Evolutionary conservation across 2,888 invertebrate genomes (phyloP), one percentile per base, ranked within the genome.

Genomic region (Meganola albula): DNA sequence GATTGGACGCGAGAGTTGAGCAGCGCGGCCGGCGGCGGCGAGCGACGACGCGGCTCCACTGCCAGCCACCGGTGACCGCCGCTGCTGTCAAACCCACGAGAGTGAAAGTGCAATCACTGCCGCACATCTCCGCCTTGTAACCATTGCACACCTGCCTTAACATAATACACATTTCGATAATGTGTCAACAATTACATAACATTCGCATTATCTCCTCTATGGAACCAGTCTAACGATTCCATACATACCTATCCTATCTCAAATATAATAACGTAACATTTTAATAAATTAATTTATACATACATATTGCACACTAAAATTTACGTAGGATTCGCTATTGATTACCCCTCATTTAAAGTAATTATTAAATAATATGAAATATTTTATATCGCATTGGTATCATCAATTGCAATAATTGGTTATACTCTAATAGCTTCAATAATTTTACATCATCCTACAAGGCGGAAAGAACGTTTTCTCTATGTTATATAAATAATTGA

Each of bases 101-200:
- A 85, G 85, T 85, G 85, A 85, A 85, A 85, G 85, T 82, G 72
- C 70, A 66, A 66, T 64, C 65, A 71, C 63, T 66, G 58, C 58
- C 58, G 61, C 61, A 58, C 69, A 74, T 77, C 80, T 76, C 71
- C 58, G 45, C 50, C 49, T 40, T 41, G 49, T 43, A 37, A 39
- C 58, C 64, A 54, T 53, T 57, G 56, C 66, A 64, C 69, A 75
- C 78, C 77, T 74, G 74, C 61, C 60, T 64, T 56, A 60, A 55
- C 62, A 33, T 60, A 49, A 64, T 56, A 60, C 52, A 56, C 57
- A 48, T 49, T 64, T 56, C 52, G 54, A 55, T 57, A 60, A 57
- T 61, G 48, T 40, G 46, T 44, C 51, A 58, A n/a, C n/a, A 40
- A 59, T 69, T 58, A 53, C 63, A 60, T 61, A 62, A 59, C 48